Base-by-base conservation (phyloP, 2,797 vertebrate genomes). In the Hapalemur alaotrensis region DNA sequence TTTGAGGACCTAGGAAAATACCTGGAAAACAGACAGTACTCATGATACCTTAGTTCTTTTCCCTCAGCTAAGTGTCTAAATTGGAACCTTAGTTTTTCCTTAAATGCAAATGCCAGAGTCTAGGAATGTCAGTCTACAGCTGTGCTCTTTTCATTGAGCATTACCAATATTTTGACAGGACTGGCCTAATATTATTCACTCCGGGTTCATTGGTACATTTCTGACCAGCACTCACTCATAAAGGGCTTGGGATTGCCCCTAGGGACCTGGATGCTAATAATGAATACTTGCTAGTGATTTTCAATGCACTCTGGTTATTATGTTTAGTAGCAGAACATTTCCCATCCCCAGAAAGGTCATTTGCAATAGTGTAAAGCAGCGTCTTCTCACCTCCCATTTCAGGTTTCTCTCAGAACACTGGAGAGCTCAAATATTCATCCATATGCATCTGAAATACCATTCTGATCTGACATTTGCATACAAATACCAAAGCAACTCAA, bases 401-500 rank as follows among this genome's bases (percentile, higher is more conserved):
- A 95, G 38, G 54, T 93, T 97, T 97, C 96, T 83, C 95, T 1
- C 95, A 95, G 94, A 92, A 32, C 28, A 20, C 83, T 28, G 20
- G 7, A 69, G 96, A 86, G 96, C 83, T 84, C 46, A 96, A 95
- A 97, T 87, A 92, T 67, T 98, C 97, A 95, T 97, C 93, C 70
- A 95, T 95, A 97, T 86, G 90, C 95, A 98, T 96, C 85, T 95
- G 93, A 98, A 98, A 97, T 28, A 89, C 97, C 95, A 92, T 95
- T 97, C 96, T 95, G 95, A 85, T 86, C 95, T 96, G 0, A 0
- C 11, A 98, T 98, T 98, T 98, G 97, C 98, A 98, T 98, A 96
- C 97, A 97, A 98, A 98, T 98, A 96, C 97, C 96, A 96, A 98
- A 91, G 91, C 96, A 95, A 98, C 96, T 96, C 96, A 88, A 96